Evolutionary conservation across 2,113 vertebrate species (phyloP).

Genomic region (Myocastor coypus): DNA sequence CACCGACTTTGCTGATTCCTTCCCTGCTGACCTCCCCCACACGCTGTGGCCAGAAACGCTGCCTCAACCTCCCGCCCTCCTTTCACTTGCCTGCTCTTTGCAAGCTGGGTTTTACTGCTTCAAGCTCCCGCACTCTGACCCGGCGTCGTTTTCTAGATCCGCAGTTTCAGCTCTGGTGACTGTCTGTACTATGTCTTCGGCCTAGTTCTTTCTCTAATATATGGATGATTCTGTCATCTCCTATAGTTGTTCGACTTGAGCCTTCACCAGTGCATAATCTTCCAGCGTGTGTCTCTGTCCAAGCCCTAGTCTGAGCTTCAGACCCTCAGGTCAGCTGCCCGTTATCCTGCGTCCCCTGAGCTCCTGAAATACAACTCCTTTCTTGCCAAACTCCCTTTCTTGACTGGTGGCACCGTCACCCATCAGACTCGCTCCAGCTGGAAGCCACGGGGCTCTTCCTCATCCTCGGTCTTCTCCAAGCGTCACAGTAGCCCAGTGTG

Average conservation of each 20-base stretch:
- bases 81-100: no score
- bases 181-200: not conserved
- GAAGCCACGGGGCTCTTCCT: not conserved
- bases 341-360: rapidly evolving
- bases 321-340: not conserved
- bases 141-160: not conserved
- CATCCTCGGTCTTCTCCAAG: not conserved
- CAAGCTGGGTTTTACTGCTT: not conserved
- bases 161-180: not conserved
- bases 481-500: no score
- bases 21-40: rapidly evolving
- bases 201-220: not conserved
- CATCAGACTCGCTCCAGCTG: not conserved
- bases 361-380: not conserved
- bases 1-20: rapidly evolving
- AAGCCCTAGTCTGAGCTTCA: rapidly evolving
- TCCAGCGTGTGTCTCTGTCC: not conserved
- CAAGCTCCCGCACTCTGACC: no score
- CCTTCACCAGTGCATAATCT: not conserved
- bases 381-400: not conserved
- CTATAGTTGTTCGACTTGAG: not conserved
- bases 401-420: not conserved
- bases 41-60: rapidly evolving
- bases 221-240: not conserved
- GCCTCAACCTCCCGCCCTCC: rapidly evolving